A percentile compares a stretch with the other conserved stretches of the same genome.
phyloP scores from a whole-genome alignment of 2,888 invertebrate species.

The Polydrusus pterygomalis region DNA sequence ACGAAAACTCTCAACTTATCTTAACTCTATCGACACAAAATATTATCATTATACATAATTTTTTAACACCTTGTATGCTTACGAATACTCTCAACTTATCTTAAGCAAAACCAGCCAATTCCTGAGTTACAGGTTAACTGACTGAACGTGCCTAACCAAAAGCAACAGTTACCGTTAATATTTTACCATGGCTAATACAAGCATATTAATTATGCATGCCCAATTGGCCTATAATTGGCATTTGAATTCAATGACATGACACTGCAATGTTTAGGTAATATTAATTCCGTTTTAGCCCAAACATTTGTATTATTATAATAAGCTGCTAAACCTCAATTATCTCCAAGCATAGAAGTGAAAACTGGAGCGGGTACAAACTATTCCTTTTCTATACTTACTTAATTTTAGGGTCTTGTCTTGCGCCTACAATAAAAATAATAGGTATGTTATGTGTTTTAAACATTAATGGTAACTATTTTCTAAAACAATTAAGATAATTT shows the following conservation, averaged over 20 bases:
- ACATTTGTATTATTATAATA: constrained; percentile 62
- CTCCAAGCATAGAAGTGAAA: constrained; percentile 18
- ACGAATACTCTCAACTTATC: background rate
- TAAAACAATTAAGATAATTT: too few relatives aligned
- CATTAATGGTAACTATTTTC: too few relatives aligned
- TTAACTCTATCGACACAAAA: background rate
- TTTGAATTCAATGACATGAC: constrained; percentile 71
- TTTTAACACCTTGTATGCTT: background rate
- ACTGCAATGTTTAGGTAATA: constrained; percentile 68
- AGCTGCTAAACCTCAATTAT: constrained; percentile 40
- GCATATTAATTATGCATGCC: constrained; percentile 72
- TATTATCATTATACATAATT: background rate
- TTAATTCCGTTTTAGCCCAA: constrained; percentile 65
- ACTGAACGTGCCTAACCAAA: constrained; percentile 57
- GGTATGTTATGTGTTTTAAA: too few relatives aligned
- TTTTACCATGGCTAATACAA: constrained; percentile 71
- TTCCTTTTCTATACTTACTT: background rate
- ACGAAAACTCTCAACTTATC: background rate
- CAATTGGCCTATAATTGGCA: constrained; percentile 73
- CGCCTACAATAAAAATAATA: background rate
- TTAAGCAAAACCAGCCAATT: constrained; percentile 5
- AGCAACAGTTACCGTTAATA: constrained; percentile 72
- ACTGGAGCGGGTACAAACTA: constrained; percentile 24
- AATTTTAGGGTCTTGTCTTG: background rate
- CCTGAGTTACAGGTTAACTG: constrained; percentile 24